Evolutionary conservation across 2,888 invertebrate genomes (phyloP).

Genomic region (Yponomeuta malinellus): DNA sequence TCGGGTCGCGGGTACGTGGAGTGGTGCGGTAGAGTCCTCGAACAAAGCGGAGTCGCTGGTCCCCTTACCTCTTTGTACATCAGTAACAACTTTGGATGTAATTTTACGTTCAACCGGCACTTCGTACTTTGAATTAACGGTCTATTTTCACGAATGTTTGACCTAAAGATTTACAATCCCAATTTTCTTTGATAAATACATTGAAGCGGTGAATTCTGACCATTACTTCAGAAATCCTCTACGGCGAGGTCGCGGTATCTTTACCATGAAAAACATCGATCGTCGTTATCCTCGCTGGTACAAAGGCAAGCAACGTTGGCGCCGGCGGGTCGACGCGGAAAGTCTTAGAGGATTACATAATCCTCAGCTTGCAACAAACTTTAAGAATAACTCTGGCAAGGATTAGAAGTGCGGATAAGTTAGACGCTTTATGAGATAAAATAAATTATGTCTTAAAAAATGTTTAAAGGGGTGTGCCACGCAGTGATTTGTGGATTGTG

Average conservation of each 20-base stretch:
- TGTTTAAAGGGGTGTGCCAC: slow-evolving; percentile 20
- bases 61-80: slow-evolving; percentile 40
- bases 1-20: slow-evolving; percentile 38
- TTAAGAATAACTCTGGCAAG: slow-evolving; percentile 56
- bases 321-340: slow-evolving; percentile 42
- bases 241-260: background rate
- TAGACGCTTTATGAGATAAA: slow-evolving; percentile 36
- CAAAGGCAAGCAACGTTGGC: slow-evolving; percentile 25
- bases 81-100: slow-evolving; percentile 33
- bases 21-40: slow-evolving; percentile 48
- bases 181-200: background rate
- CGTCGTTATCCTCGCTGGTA: slow-evolving; percentile 9
- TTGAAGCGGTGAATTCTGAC: background rate
- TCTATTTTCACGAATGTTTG: background rate
- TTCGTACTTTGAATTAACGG: background rate
- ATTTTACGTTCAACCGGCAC: slow-evolving; percentile 20
- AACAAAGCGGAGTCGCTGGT: slow-evolving; percentile 46
- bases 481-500: slow-evolving; percentile 48
- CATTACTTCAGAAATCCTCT: background rate
- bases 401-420: slow-evolving; percentile 61
- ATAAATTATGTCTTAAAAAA: slow-evolving; percentile 60
- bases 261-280: slow-evolving; percentile 26
- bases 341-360: slow-evolving; percentile 47
- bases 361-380: slow-evolving; percentile 53
- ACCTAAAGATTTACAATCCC: no score